phyloP scores from a whole-genome alignment of 2,888 invertebrate genomes.

The Syritta pipiens region DNA sequence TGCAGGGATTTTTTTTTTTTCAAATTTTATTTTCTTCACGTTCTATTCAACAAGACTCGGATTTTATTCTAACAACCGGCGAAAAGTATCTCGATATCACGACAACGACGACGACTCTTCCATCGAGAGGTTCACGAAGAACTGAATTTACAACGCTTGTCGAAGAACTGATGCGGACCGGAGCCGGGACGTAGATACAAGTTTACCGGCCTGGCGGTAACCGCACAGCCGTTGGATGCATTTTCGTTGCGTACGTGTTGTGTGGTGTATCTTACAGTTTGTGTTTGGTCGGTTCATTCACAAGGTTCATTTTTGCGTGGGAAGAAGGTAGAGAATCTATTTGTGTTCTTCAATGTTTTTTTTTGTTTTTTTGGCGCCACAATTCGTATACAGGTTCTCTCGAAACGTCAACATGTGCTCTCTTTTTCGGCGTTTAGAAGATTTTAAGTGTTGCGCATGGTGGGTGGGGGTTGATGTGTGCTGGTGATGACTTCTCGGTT shows the following conservation, averaged over 20 bases:
- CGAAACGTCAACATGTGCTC: slow-evolving; percentile 41
- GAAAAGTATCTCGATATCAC: not conserved
- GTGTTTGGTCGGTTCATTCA: slow-evolving; percentile 44
- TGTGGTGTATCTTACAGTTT: slow-evolving; percentile 39
- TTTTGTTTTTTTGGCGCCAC: slow-evolving; percentile 51
- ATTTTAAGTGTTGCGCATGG: slow-evolving; percentile 27
- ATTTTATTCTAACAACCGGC: slow-evolving; percentile 16
- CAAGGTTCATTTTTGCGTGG: slow-evolving; percentile 57
- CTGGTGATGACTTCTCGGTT: slow-evolving; percentile 5
- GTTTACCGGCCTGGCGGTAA: slow-evolving; percentile 21
- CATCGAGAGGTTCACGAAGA: slow-evolving; percentile 61
- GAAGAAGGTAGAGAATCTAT: slow-evolving; percentile 13
- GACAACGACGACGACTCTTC: slow-evolving; percentile 37
- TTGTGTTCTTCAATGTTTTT: too few species aligned
- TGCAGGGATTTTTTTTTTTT: slow-evolving; percentile 18
- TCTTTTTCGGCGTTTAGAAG: not conserved
- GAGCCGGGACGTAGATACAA: slow-evolving; percentile 27
- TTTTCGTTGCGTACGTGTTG: slow-evolving; percentile 37
- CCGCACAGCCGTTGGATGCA: slow-evolving; percentile 39
- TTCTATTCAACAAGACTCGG: slow-evolving; percentile 5
- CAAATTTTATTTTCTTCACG: slow-evolving; percentile 12
- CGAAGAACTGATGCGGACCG: slow-evolving; percentile 60
- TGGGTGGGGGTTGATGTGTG: not conserved
- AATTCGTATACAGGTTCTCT: slow-evolving; percentile 26
- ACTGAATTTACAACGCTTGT: slow-evolving; percentile 60